Evolutionary conservation across 2,113 vertebrate species (phyloP).

Genomic region (Phylloscopus trochilus): DNA sequence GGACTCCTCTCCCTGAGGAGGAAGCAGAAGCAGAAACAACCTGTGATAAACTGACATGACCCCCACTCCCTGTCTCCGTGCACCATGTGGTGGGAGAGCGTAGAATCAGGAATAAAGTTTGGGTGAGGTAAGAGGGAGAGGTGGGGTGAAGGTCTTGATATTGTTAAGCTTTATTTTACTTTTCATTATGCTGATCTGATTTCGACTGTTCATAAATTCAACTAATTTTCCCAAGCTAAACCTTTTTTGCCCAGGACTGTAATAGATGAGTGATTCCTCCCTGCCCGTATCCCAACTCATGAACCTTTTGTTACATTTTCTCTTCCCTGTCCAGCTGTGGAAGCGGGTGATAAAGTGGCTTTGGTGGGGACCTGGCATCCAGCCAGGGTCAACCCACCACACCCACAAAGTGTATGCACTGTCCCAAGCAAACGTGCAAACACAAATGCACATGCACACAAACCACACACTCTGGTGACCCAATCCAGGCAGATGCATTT

Average conservation of each 20-base stretch:
- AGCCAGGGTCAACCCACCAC: not conserved
- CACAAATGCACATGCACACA: fast-evolving
- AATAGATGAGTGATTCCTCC: not conserved
- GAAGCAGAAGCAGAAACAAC: not conserved
- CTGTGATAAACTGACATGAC: not conserved
- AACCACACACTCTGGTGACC: not conserved
- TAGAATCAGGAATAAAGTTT: not conserved
- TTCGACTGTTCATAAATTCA: not conserved
- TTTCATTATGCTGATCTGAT: not conserved
- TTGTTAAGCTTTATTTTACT: not conserved
- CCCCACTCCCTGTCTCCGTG: fast-evolving
- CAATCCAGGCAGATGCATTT: not conserved
- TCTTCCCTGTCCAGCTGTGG: not conserved
- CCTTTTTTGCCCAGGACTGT: not conserved
- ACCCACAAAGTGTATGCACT: too few species aligned
- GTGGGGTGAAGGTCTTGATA: not conserved
- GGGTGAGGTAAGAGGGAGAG: not conserved
- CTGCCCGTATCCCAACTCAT: not conserved
- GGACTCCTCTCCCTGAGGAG: not conserved
- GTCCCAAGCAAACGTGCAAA: not conserved
- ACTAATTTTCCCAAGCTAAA: not conserved
- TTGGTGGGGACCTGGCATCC: not conserved
- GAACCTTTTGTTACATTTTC: not conserved
- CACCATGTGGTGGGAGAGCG: fast-evolving
- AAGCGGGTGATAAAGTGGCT: not conserved